These are phyloP conservation scores for Torymus tubicola DNA, from an alignment of 2,888 invertebrate species.

Conservation along the genomic window DNA sequence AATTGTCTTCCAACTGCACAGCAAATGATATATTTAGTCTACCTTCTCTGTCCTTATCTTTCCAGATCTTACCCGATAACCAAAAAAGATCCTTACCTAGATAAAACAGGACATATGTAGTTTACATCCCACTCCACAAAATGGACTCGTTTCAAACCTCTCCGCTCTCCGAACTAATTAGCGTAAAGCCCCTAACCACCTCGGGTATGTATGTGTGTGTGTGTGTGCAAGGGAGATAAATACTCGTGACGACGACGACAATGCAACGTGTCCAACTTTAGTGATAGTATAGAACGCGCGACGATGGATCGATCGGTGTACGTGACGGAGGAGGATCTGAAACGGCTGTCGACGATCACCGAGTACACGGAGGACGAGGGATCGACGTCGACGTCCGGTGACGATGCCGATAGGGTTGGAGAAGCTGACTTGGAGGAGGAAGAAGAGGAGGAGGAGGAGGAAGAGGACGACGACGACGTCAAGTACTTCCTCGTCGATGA, in stretches of 20 bases:
- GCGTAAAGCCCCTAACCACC: too few species aligned
- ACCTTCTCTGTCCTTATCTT: too few species aligned
- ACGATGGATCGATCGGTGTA: slow-evolving; percentile 64
- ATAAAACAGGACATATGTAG: too few species aligned
- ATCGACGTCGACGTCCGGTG: background rate
- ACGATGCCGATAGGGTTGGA: background rate
- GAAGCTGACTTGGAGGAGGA: slow-evolving; percentile 11
- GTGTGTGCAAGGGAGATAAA: background rate
- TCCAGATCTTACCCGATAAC: too few species aligned
- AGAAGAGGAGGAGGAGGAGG: slow-evolving; percentile 30
- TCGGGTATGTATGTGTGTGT: background rate
- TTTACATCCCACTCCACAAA: too few species aligned
- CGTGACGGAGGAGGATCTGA: slow-evolving; percentile 64
- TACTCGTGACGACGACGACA: too few species aligned
- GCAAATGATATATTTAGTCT: too few species aligned
- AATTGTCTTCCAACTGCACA: too few species aligned
- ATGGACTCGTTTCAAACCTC: too few species aligned
- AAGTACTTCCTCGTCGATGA: slow-evolving; percentile 70
- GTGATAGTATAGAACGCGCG: background rate
- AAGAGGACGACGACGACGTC: slow-evolving; percentile 60
- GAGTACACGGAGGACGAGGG: slow-evolving; percentile 64
- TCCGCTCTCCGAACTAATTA: too few species aligned
- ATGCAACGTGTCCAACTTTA: too few species aligned
- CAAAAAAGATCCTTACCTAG: too few species aligned
- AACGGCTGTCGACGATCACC: slow-evolving; percentile 69